phyloP scores from a whole-genome alignment of 2,797 vertebrate genomes.

The Amblyopsis hoosieri region DNA sequence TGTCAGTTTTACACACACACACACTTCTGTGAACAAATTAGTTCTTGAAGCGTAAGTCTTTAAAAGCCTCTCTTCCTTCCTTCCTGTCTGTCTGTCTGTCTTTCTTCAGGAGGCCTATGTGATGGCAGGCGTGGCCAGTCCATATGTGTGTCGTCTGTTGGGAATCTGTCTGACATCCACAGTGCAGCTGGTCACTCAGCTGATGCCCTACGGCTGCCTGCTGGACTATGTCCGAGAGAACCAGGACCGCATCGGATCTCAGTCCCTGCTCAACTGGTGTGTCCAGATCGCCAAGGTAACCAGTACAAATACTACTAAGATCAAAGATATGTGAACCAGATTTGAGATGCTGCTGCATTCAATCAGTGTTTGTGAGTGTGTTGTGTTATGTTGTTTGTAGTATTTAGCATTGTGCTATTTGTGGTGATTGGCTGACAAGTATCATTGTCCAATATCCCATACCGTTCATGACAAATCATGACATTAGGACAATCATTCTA shows the following conservation, averaged over 20 bases:
- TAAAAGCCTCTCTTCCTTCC: not conserved
- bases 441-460: too few relatives aligned
- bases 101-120: conserved; percentile 90
- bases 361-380: too few relatives aligned
- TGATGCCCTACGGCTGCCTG: conserved; percentile 98
- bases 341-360: too few relatives aligned
- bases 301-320: not conserved
- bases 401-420: too few relatives aligned
- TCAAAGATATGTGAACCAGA: not conserved
- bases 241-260: conserved; percentile 91
- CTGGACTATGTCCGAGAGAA: conserved; percentile 96
- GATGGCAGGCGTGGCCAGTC: conserved; percentile 94
- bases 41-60: not conserved
- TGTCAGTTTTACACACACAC: conserved; percentile 74
- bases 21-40: not conserved
- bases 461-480: too few relatives aligned
- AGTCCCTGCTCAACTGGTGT: conserved; percentile 97
- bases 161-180: conserved; percentile 97
- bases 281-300: conserved; percentile 97
- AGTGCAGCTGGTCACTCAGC: conserved; percentile 96
- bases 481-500: too few relatives aligned
- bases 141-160: conserved; percentile 92
- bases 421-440: too few relatives aligned
- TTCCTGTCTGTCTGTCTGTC: not conserved
- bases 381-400: too few relatives aligned